Percentiles rank a stretch among this genome's conserved stretches.
phyloP scores from a whole-genome alignment of 2,888 invertebrate species.

The Itoplectis maculator region DNA sequence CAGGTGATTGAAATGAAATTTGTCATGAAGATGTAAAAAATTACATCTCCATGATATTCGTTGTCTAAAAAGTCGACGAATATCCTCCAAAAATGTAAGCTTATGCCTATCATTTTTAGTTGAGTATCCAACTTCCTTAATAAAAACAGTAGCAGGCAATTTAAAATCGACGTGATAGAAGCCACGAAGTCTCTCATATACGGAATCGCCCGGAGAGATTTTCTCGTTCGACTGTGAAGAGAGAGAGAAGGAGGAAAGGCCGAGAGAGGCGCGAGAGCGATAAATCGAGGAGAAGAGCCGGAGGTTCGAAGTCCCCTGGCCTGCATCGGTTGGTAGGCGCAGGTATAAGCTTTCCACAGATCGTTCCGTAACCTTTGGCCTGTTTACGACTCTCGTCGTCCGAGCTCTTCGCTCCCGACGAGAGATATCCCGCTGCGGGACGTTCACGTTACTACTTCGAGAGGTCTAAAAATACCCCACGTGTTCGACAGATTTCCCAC shows the following conservation, averaged over 20 bases:
- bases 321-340: conserved; percentile 44
- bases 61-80: no score
- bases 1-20: no score
- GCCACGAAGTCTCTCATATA: no score
- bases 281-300: conserved; percentile 45
- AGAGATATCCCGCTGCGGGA: conserved; percentile 51
- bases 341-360: conserved; percentile 63
- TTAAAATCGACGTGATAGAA: no score
- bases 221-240: neutral
- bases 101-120: no score
- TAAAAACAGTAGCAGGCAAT: no score
- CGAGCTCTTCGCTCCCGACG: conserved; percentile 27
- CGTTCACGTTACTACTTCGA: conserved; percentile 41
- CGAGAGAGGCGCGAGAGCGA: conserved; percentile 9
- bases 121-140: no score
- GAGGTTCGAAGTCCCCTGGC: conserved; percentile 59
- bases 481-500: conserved; percentile 69
- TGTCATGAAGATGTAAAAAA: no score
- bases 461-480: conserved; percentile 70
- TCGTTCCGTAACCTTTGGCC: conserved; percentile 67
- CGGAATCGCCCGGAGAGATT: neutral
- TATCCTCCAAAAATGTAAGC: no score
- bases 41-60: no score
- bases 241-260: conserved; percentile 18
- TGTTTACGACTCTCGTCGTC: conserved; percentile 69